Evolutionary conservation across 2,888 invertebrate species (phyloP), one percentile per base, ranked within the genome.

Genomic region (Orthosia incerta): DNA sequence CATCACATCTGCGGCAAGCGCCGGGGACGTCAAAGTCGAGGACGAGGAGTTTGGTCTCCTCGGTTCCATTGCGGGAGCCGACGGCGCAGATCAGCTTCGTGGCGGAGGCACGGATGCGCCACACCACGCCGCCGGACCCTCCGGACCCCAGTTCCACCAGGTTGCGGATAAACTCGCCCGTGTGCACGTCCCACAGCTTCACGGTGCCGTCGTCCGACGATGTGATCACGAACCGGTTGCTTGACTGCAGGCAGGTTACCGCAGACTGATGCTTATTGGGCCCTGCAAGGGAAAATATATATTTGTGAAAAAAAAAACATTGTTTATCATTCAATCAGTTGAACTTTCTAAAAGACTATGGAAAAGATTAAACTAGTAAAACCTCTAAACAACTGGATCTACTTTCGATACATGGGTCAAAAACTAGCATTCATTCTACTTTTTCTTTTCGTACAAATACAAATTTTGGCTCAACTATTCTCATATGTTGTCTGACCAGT

Each of bases 161-260:
- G 96, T 99, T 99, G 80, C 99, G 97, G 83, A 99, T 98, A 94
- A 99, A 99, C 91, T 99, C 99, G 93, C 99, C 99, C 70, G 99
- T 99, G 93, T 98, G 98, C 62, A 99, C 98, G 95, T 99, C 99
- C 99, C 99, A 99, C 75, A 99, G 97, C 95, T 99, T 99, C 23
- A 99, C 99, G 3, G 99, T 99, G 71, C 99, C 99, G 95, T 99
- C 99, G 93, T 99, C 99, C 2, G 99, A 99, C 18, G 99, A 99
- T 39, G 99, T 99, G 89, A 99, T 99, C 86, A 99, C 99, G 97
- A 99, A 99, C 81, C 99, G 98, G 91, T 98, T 98, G 96, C 99
- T 99, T 89, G 99, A 99, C 95, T 99, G 99, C 85, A 99, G 97
- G 95, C 99, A 99, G 57, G 99, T 99, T 72, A 99, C 99, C 67